phyloP scores from a whole-genome alignment of 2,888 invertebrate species.

The Keiferia lycopersicella region DNA sequence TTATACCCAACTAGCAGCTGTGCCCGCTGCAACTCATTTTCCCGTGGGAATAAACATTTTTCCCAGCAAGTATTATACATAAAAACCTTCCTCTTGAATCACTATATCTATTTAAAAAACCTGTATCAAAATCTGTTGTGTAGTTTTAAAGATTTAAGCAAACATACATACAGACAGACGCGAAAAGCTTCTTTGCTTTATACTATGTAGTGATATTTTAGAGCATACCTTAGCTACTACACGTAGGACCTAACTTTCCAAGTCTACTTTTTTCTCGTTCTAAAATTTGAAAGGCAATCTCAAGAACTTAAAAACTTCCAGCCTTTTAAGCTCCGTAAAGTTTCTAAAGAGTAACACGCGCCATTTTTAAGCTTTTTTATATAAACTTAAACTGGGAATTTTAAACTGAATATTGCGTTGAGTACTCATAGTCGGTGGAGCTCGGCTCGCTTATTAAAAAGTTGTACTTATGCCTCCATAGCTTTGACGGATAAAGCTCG shows the following conservation, averaged over 20 bases:
- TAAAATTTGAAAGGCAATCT: slow-evolving; percentile 1
- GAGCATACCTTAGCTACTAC: too few relatives aligned
- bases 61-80: too few relatives aligned
- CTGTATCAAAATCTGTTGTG: too few relatives aligned
- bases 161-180: too few relatives aligned
- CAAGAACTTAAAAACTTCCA: neutral
- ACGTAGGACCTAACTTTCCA: neutral
- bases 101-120: too few relatives aligned
- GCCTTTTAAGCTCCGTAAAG: slow-evolving; percentile 4
- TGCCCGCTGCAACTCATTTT: too few relatives aligned
- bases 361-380: neutral
- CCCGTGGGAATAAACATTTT: too few relatives aligned
- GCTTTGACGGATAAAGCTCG: neutral
- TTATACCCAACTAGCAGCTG: too few relatives aligned
- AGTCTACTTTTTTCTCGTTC: neutral
- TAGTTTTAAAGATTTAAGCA: too few relatives aligned
- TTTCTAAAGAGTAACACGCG: slow-evolving; percentile 3
- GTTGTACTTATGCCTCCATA: slow-evolving; percentile 1
- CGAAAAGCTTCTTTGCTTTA: too few relatives aligned
- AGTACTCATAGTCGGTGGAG: slow-evolving; percentile 4
- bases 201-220: too few relatives aligned
- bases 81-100: too few relatives aligned
- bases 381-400: neutral
- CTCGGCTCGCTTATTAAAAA: slow-evolving; percentile 27
- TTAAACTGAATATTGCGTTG: slow-evolving; percentile 11